phyloP scores from a whole-genome alignment of 2,113 vertebrate species.

The Charadrius vociferus region DNA sequence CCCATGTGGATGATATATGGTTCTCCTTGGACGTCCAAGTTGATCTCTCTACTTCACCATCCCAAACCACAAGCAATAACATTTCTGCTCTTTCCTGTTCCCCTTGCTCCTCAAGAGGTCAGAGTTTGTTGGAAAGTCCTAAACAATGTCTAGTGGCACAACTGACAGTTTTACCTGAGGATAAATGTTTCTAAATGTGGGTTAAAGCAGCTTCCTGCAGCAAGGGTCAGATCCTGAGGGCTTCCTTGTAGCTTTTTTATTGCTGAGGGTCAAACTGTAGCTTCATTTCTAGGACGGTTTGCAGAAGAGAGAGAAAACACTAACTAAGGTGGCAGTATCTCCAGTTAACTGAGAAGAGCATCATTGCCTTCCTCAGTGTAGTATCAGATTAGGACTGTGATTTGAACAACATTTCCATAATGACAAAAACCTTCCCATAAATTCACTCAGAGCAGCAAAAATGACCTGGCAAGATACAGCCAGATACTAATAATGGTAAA shows the following conservation, averaged over 20 bases:
- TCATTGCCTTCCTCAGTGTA: background rate
- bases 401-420: background rate
- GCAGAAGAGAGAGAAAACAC: background rate
- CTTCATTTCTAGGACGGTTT: background rate
- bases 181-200: background rate
- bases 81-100: background rate
- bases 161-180: background rate
- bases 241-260: background rate
- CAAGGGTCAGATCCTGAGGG: background rate
- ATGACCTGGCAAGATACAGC: background rate
- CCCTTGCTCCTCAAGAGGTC: background rate
- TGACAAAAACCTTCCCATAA: background rate
- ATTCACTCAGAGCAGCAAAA: constrained; percentile 3
- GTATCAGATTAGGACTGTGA: background rate
- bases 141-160: background rate
- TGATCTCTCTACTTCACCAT: background rate
- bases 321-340: background rate
- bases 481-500: background rate
- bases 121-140: background rate
- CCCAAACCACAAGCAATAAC: background rate
- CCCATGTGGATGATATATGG: rapidly evolving
- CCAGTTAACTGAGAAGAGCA: background rate
- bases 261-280: background rate
- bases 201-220: background rate
- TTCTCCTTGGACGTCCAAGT: background rate